A percentile compares a stretch with the other conserved stretches of the same genome.
Evolutionary conservation across 2,113 vertebrate species (phyloP).

Genomic region (Hucho hucho): DNA sequence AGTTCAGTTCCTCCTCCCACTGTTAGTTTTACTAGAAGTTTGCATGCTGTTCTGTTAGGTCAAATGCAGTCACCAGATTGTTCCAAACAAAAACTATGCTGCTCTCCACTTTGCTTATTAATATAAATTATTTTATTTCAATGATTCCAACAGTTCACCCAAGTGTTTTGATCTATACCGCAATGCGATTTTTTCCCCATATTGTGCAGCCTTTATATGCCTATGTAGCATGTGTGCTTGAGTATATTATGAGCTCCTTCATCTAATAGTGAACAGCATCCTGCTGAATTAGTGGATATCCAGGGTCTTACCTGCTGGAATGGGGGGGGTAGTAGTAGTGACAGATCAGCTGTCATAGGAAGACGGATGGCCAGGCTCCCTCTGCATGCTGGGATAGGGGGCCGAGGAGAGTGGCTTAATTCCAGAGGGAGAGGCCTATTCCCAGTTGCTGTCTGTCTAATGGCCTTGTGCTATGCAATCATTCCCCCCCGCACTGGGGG

Average conservation of each 20-base stretch:
- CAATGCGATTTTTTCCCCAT: no score
- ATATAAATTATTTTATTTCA: no score
- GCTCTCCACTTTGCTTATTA: no score
- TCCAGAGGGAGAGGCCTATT: constrained; percentile 35
- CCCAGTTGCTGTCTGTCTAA: constrained; percentile 22
- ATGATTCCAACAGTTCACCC: no score
- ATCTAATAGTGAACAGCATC: no score
- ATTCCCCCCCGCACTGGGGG: neutral
- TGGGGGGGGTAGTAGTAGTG: neutral
- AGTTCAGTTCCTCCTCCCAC: no score
- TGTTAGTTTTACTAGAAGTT: no score
- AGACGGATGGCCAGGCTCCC: constrained; percentile 41
- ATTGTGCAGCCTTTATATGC: neutral
- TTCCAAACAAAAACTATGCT: no score
- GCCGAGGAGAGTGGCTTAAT: constrained; percentile 19
- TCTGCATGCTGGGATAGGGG: constrained; percentile 16
- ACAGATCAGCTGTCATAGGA: constrained; percentile 48
- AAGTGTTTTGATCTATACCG: no score
- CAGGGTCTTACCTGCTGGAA: neutral
- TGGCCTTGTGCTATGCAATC: constrained; percentile 26
- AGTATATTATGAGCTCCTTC: neutral
- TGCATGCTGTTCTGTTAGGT: no score
- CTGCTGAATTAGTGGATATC: neutral
- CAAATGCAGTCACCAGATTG: no score
- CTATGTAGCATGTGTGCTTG: neutral